These are phyloP conservation scores for Cheilosia scutellata DNA, from an alignment of 2,888 invertebrate genomes.

Conservation along the genomic window DNA sequence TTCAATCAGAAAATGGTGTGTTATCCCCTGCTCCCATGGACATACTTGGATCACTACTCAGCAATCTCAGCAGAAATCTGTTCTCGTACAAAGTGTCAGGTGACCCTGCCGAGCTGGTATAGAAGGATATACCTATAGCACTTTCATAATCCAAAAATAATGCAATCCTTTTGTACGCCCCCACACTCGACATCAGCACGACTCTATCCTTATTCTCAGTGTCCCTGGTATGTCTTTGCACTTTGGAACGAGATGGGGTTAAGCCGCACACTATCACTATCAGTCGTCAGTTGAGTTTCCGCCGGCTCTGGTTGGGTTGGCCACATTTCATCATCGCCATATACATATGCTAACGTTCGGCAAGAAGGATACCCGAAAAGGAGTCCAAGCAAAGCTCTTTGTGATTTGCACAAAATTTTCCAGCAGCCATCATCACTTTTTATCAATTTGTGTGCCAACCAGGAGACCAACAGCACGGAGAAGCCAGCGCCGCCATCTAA, in stretches of 20 bases:
- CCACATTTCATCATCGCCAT: slow-evolving; percentile 71
- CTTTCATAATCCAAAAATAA: slow-evolving; percentile 72
- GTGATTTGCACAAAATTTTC: slow-evolving; percentile 75
- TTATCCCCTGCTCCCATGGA: slow-evolving; percentile 12
- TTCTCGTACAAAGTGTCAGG: slow-evolving; percentile 68
- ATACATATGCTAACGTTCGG: slow-evolving; percentile 70
- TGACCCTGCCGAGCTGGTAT: slow-evolving; percentile 42
- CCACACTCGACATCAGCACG: background rate
- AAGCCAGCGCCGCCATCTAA: background rate
- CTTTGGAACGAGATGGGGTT: background rate
- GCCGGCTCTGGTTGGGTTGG: slow-evolving; percentile 36
- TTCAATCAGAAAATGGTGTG: slow-evolving; percentile 62
- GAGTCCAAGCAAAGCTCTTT: slow-evolving; percentile 64
- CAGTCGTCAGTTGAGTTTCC: slow-evolving; percentile 53
- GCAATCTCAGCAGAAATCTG: slow-evolving; percentile 64
- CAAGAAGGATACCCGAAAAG: slow-evolving; percentile 36
- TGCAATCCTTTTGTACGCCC: slow-evolving; percentile 46
- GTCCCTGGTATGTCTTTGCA: background rate
- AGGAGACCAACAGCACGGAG: slow-evolving; percentile 30
- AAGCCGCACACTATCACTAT: slow-evolving; percentile 52
- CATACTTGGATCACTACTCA: slow-evolving; percentile 1
- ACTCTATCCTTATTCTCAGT: background rate
- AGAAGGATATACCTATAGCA: slow-evolving; percentile 12
- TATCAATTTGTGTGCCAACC: slow-evolving; percentile 66
- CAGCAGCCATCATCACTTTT: slow-evolving; percentile 75